These are phyloP conservation scores for Mastigias papua DNA, from an alignment of 30 jellyfish, hydroid and myxozoan genomes.

Conservation along the genomic window DNA sequence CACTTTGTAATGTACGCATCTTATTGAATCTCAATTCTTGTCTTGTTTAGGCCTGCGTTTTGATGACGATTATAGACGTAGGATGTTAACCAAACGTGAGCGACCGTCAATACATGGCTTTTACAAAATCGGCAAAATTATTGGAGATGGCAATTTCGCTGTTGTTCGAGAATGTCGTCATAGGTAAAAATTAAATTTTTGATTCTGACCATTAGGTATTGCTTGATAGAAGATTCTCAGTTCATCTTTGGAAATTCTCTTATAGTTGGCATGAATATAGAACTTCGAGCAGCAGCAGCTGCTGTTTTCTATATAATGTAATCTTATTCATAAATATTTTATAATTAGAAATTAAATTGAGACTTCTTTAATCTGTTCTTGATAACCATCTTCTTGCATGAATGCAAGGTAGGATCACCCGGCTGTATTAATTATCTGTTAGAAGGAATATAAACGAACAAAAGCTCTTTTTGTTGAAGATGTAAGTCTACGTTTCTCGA, in stretches of 20 bases:
- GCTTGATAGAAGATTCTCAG: too few species aligned
- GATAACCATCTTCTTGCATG: neutral
- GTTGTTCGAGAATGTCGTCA: slow-evolving; percentile 94
- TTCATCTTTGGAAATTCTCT: too few species aligned
- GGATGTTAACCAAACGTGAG: slow-evolving; percentile 89
- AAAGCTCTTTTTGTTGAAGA: too few species aligned
- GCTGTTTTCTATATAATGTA: neutral
- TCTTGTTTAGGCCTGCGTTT: slow-evolving; percentile 20
- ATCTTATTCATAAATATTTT: neutral
- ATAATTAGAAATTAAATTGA: neutral
- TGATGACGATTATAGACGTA: slow-evolving; percentile 39
- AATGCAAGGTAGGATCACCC: neutral
- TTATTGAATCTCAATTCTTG: neutral
- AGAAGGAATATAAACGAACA: too few species aligned
- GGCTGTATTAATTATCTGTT: too few species aligned
- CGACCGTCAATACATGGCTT: slow-evolving; percentile 92
- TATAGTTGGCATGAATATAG: too few species aligned
- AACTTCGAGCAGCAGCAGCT: neutral
- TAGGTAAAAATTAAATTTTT: slow-evolving; percentile 87
- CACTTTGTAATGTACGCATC: neutral
- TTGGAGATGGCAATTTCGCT: slow-evolving; percentile 99
- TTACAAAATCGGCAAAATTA: slow-evolving; percentile 93
- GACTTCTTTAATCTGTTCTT: neutral
- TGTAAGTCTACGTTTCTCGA: too few species aligned
- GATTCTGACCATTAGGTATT: too few species aligned